These are phyloP conservation scores for Mesoclemmys tuberculata DNA, from an alignment of 2,113 vertebrate genomes.

Conservation along the genomic window DNA sequence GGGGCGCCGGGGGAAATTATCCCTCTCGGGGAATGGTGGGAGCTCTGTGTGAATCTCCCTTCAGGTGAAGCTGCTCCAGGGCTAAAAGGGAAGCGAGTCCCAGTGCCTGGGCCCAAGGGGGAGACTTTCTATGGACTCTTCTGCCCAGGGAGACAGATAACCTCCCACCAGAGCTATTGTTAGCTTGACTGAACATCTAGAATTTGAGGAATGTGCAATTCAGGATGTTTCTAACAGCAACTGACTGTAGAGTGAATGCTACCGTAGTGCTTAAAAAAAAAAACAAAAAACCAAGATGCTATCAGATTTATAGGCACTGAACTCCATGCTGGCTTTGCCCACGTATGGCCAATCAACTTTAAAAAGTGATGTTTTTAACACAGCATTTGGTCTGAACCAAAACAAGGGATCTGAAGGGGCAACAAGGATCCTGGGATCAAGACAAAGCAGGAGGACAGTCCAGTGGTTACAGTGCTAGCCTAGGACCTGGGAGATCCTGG, in stretches of 20 bases:
- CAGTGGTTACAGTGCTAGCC: background rate
- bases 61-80: fast-evolving
- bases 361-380: background rate
- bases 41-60: background rate
- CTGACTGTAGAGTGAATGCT: background rate
- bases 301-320: constrained; percentile 61
- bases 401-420: background rate
- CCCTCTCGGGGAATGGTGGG: background rate
- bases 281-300: constrained; percentile 19
- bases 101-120: background rate
- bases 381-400: constrained; percentile 26
- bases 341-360: constrained; percentile 68
- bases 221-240: constrained; percentile 26
- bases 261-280: constrained; percentile 5
- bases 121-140: background rate
- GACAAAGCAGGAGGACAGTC: background rate
- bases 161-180: background rate
- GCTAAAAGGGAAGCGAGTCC: background rate
- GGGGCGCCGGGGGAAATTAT: background rate
- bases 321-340: constrained; percentile 70
- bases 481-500: no score
- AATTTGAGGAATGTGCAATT: constrained; percentile 58
- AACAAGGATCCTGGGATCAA: background rate
- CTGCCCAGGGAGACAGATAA: background rate
- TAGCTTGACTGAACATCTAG: background rate